These are phyloP conservation scores for Hirtodrosophila trivittata DNA, from an alignment of 2,888 invertebrate species.

Conservation along the genomic window DNA sequence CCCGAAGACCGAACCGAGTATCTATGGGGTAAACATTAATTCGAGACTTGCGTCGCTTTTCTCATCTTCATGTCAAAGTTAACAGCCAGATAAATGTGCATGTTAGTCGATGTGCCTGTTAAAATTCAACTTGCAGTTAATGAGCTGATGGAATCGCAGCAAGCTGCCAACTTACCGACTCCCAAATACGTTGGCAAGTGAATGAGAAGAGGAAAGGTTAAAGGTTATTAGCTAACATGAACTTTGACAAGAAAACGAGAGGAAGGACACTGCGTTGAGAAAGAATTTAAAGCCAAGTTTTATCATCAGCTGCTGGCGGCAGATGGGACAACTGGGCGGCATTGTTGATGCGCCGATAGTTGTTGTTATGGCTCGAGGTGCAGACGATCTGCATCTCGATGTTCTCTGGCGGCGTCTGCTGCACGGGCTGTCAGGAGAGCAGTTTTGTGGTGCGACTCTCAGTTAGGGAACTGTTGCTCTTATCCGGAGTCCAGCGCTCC, in stretches of 20 bases:
- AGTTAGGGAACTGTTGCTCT: constrained; percentile 21
- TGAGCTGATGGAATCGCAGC: too few relatives aligned
- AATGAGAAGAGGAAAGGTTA: not conserved
- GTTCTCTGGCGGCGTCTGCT: constrained; percentile 31
- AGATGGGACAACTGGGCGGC: constrained; percentile 7
- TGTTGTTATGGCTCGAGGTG: constrained; percentile 56
- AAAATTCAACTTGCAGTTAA: too few relatives aligned
- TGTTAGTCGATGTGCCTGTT: too few relatives aligned
- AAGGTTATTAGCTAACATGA: constrained; percentile 5
- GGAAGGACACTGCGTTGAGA: constrained; percentile 17
- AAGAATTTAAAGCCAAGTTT: constrained; percentile 78
- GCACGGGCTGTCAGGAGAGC: constrained; percentile 56
- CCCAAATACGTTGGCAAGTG: not conserved
- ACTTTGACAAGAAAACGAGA: constrained; percentile 45
- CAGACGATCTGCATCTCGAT: constrained; percentile 57
- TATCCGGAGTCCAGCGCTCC: constrained; percentile 49
- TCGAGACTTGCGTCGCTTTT: not conserved
- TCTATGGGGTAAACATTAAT: too few relatives aligned
- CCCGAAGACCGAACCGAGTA: too few relatives aligned
- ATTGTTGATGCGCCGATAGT: constrained; percentile 57
- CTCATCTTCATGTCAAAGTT: too few relatives aligned
- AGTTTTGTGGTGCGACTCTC: constrained; percentile 54
- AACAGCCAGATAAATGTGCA: too few relatives aligned
- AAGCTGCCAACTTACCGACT: too few relatives aligned
- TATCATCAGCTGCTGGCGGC: constrained; percentile 58